Percentiles rank a stretch among this genome's conserved stretches.
phyloP scores from a whole-genome alignment of 2,113 vertebrate genomes.

The Grantiella picta region DNA sequence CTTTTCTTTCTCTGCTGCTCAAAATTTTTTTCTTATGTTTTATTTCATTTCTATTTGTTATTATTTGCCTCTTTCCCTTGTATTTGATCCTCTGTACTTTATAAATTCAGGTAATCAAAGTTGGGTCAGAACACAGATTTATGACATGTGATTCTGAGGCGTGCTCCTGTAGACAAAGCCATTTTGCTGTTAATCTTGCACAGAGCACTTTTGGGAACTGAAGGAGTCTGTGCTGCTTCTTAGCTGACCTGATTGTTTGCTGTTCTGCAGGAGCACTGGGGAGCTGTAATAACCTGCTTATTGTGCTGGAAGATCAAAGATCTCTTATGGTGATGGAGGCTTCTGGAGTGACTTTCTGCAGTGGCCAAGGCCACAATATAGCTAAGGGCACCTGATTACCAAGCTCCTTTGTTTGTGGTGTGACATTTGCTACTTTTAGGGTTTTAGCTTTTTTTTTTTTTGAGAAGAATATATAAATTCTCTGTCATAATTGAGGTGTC shows the following conservation, averaged over 20 bases:
- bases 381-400: background rate
- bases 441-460: background rate
- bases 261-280: background rate
- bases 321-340: background rate
- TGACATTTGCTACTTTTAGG: background rate
- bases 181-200: background rate
- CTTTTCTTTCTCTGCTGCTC: background rate
- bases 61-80: background rate
- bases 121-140: background rate
- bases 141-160: background rate
- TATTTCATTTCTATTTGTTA: background rate
- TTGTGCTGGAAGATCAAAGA: background rate
- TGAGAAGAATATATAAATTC: background rate
- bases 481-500: background rate
- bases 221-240: background rate
- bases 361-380: background rate
- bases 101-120: background rate
- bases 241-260: background rate
- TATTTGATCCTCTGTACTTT: background rate
- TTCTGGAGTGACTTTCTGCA: background rate
- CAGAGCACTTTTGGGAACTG: background rate
- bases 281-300: background rate
- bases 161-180: background rate
- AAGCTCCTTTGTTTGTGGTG: background rate
- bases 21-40: background rate